A percentile compares a stretch with the other conserved stretches of the same genome.
Conservation (phyloP, 2,113 vertebrate genomes). For the Grantiella picta region DNA sequence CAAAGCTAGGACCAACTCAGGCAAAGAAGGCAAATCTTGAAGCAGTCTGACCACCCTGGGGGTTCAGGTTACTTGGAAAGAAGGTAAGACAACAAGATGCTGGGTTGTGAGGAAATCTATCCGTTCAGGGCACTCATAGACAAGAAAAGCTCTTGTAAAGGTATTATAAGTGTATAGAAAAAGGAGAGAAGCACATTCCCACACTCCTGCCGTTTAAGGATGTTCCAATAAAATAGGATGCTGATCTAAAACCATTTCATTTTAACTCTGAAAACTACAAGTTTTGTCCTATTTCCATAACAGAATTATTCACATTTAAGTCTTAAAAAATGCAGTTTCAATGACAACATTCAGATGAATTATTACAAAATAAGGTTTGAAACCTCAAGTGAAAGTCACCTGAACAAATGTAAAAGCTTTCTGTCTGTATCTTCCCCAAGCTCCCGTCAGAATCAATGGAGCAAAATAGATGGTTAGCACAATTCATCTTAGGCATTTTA, state of each 20-base stretch:
- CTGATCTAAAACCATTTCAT: rapidly evolving
- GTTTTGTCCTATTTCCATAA: background rate
- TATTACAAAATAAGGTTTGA: background rate
- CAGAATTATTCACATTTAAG: background rate
- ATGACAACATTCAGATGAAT: background rate
- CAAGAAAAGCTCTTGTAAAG: background rate
- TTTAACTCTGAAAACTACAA: background rate
- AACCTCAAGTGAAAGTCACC: background rate
- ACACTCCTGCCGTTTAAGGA: background rate
- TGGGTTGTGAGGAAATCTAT: background rate
- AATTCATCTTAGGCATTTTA: background rate
- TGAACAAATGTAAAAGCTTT: background rate
- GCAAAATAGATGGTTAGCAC: background rate
- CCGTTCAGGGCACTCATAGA: background rate
- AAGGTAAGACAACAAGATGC: background rate
- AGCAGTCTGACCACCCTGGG: background rate
- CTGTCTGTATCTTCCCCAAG: background rate
- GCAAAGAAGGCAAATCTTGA: background rate
- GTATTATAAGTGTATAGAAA: background rate
- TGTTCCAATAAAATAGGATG: background rate
- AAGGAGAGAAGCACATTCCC: background rate
- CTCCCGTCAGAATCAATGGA: background rate
- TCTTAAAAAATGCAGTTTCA: background rate
- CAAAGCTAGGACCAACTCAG: background rate
- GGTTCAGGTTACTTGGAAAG: background rate